Evolutionary conservation across 2,113 vertebrate species (phyloP).

Genomic region (Antechinus flavipes): DNA sequence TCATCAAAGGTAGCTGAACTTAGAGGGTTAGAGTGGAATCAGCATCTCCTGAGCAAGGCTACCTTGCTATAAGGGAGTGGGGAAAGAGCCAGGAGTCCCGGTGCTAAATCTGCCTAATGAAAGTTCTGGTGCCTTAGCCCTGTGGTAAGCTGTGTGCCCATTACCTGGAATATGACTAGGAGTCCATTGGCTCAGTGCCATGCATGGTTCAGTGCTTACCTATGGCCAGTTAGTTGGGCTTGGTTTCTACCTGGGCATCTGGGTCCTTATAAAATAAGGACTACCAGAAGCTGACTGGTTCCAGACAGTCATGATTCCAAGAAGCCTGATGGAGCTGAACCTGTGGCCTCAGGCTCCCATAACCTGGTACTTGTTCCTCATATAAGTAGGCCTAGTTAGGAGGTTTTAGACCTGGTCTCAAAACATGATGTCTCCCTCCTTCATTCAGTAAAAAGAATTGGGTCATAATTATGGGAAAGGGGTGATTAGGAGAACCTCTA

Average conservation of each 20-base stretch:
- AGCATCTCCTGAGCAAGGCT: rapidly evolving
- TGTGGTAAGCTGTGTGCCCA: background rate
- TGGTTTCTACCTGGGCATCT: background rate
- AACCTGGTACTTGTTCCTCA: background rate
- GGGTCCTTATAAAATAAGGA: background rate
- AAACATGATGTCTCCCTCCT: background rate
- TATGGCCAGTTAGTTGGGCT: background rate
- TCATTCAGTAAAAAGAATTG: background rate
- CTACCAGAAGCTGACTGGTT: background rate
- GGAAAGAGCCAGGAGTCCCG: background rate
- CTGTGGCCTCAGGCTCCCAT: background rate
- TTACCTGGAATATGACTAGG: background rate
- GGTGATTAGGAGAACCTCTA: background rate
- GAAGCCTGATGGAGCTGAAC: background rate
- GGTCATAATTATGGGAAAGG: background rate
- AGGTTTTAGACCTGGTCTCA: background rate
- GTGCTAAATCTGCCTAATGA: background rate
- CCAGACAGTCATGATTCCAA: background rate
- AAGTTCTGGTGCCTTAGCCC: background rate
- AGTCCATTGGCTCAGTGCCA: background rate
- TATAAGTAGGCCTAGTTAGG: background rate
- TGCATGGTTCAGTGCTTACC: background rate
- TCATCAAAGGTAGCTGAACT: background rate
- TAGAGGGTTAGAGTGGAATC: background rate
- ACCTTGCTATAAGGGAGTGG: background rate